Percentiles rank a stretch among this genome's conserved stretches.
phyloP scores from a whole-genome alignment of 1,140 invertebrate species.

The Drosophila gunungcola region DNA sequence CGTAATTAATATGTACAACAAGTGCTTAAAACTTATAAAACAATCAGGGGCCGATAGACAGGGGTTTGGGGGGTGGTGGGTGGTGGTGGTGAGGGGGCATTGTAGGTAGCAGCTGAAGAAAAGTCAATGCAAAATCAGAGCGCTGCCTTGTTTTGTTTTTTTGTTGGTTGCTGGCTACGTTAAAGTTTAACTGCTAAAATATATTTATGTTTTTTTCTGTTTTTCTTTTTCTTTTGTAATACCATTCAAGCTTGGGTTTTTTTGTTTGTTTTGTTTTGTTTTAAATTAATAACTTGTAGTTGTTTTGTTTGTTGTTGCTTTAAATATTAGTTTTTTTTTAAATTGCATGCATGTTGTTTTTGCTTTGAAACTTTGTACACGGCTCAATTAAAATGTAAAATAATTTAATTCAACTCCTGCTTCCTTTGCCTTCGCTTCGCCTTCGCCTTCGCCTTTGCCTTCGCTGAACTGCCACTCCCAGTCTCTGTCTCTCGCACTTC shows the following conservation, averaged over 20 bases:
- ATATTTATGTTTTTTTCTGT: constrained; percentile 39
- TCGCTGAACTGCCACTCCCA: constrained; percentile 22
- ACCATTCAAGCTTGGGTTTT: constrained; percentile 58
- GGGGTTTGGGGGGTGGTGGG: constrained; percentile 1
- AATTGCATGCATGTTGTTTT: constrained; percentile 55
- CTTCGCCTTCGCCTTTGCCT: not conserved
- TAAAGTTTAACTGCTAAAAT: constrained; percentile 54
- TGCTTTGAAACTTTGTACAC: constrained; percentile 60
- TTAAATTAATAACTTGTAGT: constrained; percentile 71
- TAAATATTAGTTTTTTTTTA: constrained; percentile 48
- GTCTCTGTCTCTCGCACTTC: constrained; percentile 51
- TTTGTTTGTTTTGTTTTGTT: constrained; percentile 9
- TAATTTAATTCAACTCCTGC: constrained; percentile 64
- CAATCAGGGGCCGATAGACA: constrained; percentile 40
- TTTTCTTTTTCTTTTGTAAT: constrained; percentile 33
- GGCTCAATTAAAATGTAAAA: constrained; percentile 54
- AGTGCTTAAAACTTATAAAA: constrained; percentile 77
- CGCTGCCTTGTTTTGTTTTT: constrained; percentile 34
- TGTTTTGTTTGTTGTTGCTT: constrained; percentile 64
- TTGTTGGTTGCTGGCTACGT: constrained; percentile 22
- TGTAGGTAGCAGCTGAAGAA: constrained; percentile 21
- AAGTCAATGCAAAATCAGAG: constrained; percentile 35
- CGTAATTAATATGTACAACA: constrained; percentile 71
- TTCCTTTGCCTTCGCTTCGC: too few relatives aligned
- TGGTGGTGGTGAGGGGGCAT: not conserved